Evolutionary conservation across 2,113 vertebrate genomes (phyloP).

Genomic region (Microtus ochrogaster): DNA sequence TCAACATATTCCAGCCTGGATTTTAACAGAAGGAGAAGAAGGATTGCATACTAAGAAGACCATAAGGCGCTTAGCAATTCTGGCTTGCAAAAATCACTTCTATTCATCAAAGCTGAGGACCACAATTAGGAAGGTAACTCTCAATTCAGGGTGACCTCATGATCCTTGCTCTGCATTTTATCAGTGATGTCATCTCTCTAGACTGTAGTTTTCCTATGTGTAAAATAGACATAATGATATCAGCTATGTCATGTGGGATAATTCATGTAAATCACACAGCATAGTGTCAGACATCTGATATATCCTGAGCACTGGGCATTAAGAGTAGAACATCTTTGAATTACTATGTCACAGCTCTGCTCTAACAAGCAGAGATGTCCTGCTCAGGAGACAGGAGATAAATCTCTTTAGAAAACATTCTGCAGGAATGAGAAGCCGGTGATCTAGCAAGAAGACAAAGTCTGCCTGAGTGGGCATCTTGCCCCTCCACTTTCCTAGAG

Average conservation of each 20-base stretch:
- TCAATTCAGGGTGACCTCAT: not conserved
- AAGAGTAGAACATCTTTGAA: not conserved
- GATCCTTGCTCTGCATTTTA: not conserved
- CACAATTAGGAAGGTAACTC: not conserved
- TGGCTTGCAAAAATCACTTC: not conserved
- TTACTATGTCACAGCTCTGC: not conserved
- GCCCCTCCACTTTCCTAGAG: not conserved
- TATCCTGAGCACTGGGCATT: not conserved
- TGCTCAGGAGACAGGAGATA: not conserved
- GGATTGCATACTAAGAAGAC: not conserved
- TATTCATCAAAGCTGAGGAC: not conserved
- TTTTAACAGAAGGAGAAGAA: not conserved
- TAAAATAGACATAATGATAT: not conserved
- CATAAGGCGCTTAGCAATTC: not conserved
- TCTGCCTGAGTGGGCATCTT: not conserved
- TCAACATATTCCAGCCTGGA: not conserved
- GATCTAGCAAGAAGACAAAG: too few species aligned
- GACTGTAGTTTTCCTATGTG: not conserved
- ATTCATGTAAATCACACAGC: not conserved
- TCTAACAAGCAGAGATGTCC: not conserved
- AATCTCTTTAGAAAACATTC: not conserved
- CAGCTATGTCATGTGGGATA: not conserved
- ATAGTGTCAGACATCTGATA: not conserved
- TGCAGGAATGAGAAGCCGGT: not conserved
- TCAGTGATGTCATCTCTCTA: not conserved